Evolutionary conservation across 2,113 vertebrate genomes (phyloP).

Genomic region (Menidia beryllina): DNA sequence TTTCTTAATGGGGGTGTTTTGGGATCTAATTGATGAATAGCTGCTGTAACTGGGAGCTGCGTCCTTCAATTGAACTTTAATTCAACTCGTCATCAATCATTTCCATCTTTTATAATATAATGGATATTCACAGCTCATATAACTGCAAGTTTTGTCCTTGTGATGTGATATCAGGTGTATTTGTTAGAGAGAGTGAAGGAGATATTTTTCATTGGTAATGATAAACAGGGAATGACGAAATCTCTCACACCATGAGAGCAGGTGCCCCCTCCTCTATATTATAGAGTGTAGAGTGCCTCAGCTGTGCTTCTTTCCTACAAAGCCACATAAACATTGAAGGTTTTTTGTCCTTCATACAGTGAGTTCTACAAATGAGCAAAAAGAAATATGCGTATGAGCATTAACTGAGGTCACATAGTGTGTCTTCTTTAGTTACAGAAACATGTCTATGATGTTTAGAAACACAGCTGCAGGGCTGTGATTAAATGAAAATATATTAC

Average conservation of each 20-base stretch:
- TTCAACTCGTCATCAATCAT: slow-evolving; percentile 80
- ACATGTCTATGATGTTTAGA: background rate
- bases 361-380: background rate
- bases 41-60: slow-evolving; percentile 63
- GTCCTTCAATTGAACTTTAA: slow-evolving; percentile 84
- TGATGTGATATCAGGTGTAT: slow-evolving; percentile 16
- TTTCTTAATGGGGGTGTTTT: slow-evolving; percentile 66
- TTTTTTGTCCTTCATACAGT: slow-evolving; percentile 34
- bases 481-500: too few species aligned
- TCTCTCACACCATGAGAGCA: slow-evolving; percentile 12
- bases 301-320: slow-evolving; percentile 40
- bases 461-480: too few species aligned
- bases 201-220: slow-evolving; percentile 26
- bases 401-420: background rate
- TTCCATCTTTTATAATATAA: slow-evolving; percentile 67
- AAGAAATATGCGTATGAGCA: background rate
- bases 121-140: slow-evolving; percentile 68
- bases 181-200: background rate
- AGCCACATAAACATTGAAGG: slow-evolving; percentile 58
- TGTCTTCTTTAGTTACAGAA: too few species aligned
- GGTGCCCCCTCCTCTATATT: slow-evolving; percentile 5
- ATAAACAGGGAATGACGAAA: slow-evolving; percentile 35
- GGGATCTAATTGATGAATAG: slow-evolving; percentile 80
- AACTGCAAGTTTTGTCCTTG: slow-evolving; percentile 72
- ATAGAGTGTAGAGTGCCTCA: slow-evolving; percentile 57